Percentiles rank a stretch among this genome's conserved stretches.
Conservation (phyloP, 2,888 invertebrate genomes). For the Polia nebulosa region DNA sequence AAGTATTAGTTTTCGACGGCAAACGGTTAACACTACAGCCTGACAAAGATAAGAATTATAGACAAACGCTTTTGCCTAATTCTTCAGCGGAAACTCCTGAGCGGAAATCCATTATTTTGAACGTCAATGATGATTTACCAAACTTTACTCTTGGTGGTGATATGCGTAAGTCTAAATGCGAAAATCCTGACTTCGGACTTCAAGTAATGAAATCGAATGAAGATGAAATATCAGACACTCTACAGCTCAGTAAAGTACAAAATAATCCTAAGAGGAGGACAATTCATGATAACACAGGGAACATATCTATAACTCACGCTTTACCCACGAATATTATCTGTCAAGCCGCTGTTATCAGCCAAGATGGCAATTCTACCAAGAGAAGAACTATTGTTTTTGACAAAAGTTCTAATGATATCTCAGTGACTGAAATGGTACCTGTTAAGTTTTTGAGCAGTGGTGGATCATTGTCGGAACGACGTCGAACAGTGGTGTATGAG, state of each 20-base stretch:
- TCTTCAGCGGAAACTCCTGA: slow-evolving; percentile 61
- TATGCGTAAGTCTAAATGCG: slow-evolving; percentile 50
- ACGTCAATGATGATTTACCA: slow-evolving; percentile 81
- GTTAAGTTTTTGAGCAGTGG: slow-evolving; percentile 18
- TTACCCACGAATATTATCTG: slow-evolving; percentile 63
- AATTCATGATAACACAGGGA: slow-evolving; percentile 58
- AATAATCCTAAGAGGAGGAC: slow-evolving; percentile 50
- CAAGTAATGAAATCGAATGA: slow-evolving; percentile 31
- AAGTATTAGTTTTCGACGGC: slow-evolving; percentile 85
- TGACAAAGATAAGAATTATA: slow-evolving; percentile 61
- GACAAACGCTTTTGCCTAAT: slow-evolving; percentile 64
- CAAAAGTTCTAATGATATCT: slow-evolving; percentile 65
- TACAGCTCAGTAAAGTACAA: slow-evolving; percentile 38
- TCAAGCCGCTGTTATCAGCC: background rate
- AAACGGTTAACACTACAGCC: slow-evolving; percentile 79
- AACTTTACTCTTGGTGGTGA: slow-evolving; percentile 76
- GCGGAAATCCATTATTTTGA: slow-evolving; percentile 80
- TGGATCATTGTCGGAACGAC: background rate
- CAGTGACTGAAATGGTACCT: slow-evolving; percentile 54
- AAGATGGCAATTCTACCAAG: slow-evolving; percentile 46
- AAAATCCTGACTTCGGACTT: slow-evolving; percentile 37
- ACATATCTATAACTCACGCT: slow-evolving; percentile 73
- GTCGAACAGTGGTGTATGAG: slow-evolving; percentile 37
- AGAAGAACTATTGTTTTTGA: slow-evolving; percentile 69
- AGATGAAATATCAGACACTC: slow-evolving; percentile 43